Evolutionary conservation across 2,113 vertebrate genomes (phyloP).

Genomic region (Pelmatolapia mariae): DNA sequence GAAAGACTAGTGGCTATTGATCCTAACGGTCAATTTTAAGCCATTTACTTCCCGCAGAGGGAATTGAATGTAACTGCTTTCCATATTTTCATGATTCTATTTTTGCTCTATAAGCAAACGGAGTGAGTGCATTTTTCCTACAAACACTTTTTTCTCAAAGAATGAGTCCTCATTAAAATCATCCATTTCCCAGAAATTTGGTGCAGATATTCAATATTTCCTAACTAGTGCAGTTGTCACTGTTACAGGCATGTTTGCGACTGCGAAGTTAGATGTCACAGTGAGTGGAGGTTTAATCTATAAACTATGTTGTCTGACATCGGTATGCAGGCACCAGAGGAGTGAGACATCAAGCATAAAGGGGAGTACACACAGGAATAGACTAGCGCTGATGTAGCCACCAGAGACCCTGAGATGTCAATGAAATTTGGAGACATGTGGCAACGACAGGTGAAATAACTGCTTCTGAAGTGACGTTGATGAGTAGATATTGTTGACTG

Average conservation of each 20-base stretch:
- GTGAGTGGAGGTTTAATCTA: background rate
- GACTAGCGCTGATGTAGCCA: background rate
- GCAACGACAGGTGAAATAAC: background rate
- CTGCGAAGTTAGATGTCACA: background rate
- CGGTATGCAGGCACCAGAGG: background rate
- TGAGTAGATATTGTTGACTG: background rate
- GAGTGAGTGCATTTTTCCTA: background rate
- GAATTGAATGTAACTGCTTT: background rate
- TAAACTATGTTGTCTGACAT: background rate
- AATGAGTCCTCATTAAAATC: background rate
- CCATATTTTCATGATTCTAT: background rate
- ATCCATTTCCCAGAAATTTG: background rate
- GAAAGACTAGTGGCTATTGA: background rate
- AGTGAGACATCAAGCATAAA: background rate
- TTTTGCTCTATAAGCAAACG: background rate
- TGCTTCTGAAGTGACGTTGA: background rate
- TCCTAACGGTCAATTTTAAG: slow-evolving; percentile 18
- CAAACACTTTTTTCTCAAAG: background rate
- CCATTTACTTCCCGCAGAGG: slow-evolving; percentile 11
- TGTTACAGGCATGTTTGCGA: background rate
- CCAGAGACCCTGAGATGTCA: background rate
- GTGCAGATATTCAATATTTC: background rate
- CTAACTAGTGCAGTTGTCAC: background rate
- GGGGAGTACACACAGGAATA: background rate
- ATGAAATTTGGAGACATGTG: background rate